Percentiles rank a stretch among this genome's conserved stretches.
phyloP scores from a whole-genome alignment of 1,140 invertebrate genomes.

The Hypsibius dujardini region DNA sequence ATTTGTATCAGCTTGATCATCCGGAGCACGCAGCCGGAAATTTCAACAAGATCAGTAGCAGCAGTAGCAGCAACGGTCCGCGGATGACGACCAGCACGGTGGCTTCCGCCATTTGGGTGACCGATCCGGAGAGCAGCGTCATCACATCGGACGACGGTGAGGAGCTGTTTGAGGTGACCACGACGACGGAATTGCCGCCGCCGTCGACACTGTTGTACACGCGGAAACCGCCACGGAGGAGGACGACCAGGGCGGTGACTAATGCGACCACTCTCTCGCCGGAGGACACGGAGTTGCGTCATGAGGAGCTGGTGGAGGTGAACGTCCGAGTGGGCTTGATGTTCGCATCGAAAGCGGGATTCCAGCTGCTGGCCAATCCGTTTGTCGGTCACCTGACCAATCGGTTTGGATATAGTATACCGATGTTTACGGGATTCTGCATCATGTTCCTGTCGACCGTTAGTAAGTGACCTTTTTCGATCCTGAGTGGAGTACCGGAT shows the following conservation, averaged over 20 bases:
- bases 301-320: slow-evolving; percentile 71
- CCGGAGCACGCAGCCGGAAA: slow-evolving; percentile 41
- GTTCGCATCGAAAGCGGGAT: slow-evolving; percentile 91
- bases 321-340: slow-evolving; percentile 84
- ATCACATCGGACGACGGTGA: too few relatives aligned
- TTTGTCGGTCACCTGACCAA: slow-evolving; percentile 91
- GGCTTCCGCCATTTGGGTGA: slow-evolving; percentile 15
- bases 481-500: too few relatives aligned
- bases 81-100: slow-evolving; percentile 14
- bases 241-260: not conserved
- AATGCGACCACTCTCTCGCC: slow-evolving; percentile 21
- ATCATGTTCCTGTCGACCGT: slow-evolving; percentile 96
- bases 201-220: too few relatives aligned
- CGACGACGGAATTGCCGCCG: too few relatives aligned
- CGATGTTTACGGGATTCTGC: slow-evolving; percentile 94
- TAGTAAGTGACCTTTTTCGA: too few relatives aligned
- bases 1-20: slow-evolving; percentile 73
- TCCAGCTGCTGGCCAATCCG: slow-evolving; percentile 84
- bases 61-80: slow-evolving; percentile 15
- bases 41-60: slow-evolving; percentile 20
- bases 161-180: too few relatives aligned
- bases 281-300: slow-evolving; percentile 36
- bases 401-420: slow-evolving; percentile 93
- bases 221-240: too few relatives aligned
- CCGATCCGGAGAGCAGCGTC: too few relatives aligned